Base-by-base conservation (phyloP, 2,797 vertebrate species). In the Chaetophractus vellerosus region DNA sequence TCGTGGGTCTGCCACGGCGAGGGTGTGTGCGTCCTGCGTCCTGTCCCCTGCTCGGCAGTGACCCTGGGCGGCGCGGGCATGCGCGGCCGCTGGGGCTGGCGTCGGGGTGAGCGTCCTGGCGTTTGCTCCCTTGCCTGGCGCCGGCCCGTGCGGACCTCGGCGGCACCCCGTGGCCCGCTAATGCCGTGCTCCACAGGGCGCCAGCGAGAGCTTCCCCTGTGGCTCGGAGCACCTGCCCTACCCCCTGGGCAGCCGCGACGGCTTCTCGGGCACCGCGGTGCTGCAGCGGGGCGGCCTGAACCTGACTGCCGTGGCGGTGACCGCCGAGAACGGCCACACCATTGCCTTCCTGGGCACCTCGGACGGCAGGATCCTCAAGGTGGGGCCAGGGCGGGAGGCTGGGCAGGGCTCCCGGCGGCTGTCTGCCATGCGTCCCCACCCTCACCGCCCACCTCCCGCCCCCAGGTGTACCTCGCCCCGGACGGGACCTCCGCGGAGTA, bases 281-380 rank as follows among this genome's bases (percentile, higher is more conserved):
- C 98, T 99, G n/a, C 97, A 98, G 69, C 98, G 98, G 4, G 97
- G 91, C 68, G 97, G 98, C 92, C 98, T 99, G 93, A 98, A 98
- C 68, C 98, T 99, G 97, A 99, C 99, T 0, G 98, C 99, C 0
- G 99, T 99, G 96, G 99, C 99, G 0, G 98, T 99, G 28, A 98
- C 99, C 0, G 98, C 99, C 38, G 99, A 99, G 97, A 99, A 99
- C 0, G 98, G 98, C 28, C 99, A 99, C 96, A 99, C 99, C 0
- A 97, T 99, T 14, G 99, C 99, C 66, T 99, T 99, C 95, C 97
- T 99, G 97, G 99, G 99, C 52, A 99, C 99, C 0, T 99, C 97
- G 0, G 97, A 99, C 28, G 99, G 99, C 86, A 99, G 99, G 90
- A 98, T 99, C 94, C 98, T 99, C 69, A 99, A 99, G 99, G 99